Percentiles rank a stretch among this genome's conserved stretches.
Conservation (phyloP, 30 jellyfish, hydroid and myxozoan genomes). For the Pelagia noctiluca region DNA sequence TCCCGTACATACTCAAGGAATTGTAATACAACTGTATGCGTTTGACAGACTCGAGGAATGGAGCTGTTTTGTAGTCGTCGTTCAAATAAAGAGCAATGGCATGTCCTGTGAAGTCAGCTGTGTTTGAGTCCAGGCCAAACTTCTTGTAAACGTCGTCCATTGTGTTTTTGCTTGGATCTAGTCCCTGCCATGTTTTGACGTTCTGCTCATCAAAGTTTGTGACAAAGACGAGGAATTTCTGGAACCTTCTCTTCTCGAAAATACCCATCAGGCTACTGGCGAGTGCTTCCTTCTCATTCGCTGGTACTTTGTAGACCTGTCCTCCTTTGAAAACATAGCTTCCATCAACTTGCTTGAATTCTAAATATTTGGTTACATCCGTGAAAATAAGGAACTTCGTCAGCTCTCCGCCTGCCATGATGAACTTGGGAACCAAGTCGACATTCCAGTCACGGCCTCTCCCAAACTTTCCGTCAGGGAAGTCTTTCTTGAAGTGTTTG, state of each 20-base stretch:
- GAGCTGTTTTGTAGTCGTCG: conserved; percentile 82
- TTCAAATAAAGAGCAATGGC: conserved; percentile 85
- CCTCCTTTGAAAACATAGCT: conserved; percentile 95
- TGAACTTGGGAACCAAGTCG: conserved; percentile 94
- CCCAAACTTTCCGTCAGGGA: conserved; percentile 89
- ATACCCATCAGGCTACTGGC: conserved; percentile 98
- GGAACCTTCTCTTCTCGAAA: conserved; percentile 93
- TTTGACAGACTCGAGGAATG: conserved; percentile 80
- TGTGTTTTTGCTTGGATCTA: conserved; percentile 82
- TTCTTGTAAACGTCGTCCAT: conserved; percentile 94
- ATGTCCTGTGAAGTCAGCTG: conserved; percentile 98
- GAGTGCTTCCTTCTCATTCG: conserved; percentile 95
- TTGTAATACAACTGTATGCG: conserved; percentile 77
- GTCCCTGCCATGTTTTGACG: conserved; percentile 85
- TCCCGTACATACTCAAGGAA: conserved; percentile 90
- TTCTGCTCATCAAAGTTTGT: conserved; percentile 71
- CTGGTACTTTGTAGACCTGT: conserved; percentile 98
- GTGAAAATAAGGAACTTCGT: conserved; percentile 87
- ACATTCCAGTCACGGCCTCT: conserved; percentile 99
- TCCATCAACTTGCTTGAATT: conserved; percentile 97
- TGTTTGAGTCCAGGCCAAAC: conserved; percentile 91
- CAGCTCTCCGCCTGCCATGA: conserved; percentile 98
- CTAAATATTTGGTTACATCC: conserved; percentile 97
- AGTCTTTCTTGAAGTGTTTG: conserved; percentile 78
- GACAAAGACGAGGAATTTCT: conserved; percentile 82